Evolutionary conservation across 2,113 vertebrate species (phyloP).

Genomic region (Paedocypris sp.): DNA sequence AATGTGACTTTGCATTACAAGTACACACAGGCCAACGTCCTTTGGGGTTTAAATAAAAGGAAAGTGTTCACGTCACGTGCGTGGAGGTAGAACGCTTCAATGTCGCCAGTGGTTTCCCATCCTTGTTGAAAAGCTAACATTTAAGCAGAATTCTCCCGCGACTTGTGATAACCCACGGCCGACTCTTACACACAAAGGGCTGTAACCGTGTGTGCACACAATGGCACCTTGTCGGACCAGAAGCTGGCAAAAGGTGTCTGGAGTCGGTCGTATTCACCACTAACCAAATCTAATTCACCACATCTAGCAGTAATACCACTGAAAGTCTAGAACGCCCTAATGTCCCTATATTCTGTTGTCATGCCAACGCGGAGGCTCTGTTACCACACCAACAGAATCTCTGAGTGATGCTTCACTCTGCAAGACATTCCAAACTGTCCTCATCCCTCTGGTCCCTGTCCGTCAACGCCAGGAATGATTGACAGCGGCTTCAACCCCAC

Average conservation of each 20-base stretch:
- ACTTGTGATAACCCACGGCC: no score
- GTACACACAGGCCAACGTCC: no score
- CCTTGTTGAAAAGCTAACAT: not conserved
- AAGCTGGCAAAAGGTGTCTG: conserved; percentile 4
- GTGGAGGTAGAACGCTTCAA: no score
- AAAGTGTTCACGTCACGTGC: no score
- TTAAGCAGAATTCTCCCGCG: not conserved
- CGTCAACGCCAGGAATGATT: conserved; percentile 24
- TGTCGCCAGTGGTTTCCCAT: no score
- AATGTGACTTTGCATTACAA: no score
- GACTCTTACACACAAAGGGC: no score
- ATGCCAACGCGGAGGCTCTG: conserved; percentile 29
- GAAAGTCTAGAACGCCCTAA: conserved; percentile 26
- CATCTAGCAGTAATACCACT: conserved; percentile 28
- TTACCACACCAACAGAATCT: conserved; percentile 31
- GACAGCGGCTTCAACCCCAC: conserved; percentile 21
- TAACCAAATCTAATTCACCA: conserved; percentile 4
- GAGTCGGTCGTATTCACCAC: not conserved
- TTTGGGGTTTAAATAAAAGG: no score
- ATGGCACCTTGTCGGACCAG: not conserved
- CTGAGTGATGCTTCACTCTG: conserved; percentile 24
- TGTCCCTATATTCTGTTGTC: conserved; percentile 33
- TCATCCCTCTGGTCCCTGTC: conserved; percentile 30
- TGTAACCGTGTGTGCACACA: no score
- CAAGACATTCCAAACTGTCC: conserved; percentile 30